phyloP scores from a whole-genome alignment of 2,113 vertebrate genomes.

The Pteruthius melanotis region DNA sequence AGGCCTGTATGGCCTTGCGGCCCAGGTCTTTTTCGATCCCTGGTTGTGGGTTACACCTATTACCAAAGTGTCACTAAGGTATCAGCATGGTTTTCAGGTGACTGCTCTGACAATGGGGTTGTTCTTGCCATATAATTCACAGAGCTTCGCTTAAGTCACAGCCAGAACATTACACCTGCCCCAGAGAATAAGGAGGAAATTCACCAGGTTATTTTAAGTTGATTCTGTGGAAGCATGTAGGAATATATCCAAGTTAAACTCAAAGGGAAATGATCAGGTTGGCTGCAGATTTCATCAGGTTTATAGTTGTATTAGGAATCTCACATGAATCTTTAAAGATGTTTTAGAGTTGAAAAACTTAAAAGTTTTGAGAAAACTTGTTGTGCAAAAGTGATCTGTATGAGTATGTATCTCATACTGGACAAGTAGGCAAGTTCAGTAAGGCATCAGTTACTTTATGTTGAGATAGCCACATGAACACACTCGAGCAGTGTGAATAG shows the following conservation, averaged over 20 bases:
- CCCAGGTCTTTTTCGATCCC: not conserved
- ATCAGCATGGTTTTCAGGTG: not conserved
- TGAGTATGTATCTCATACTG: not conserved
- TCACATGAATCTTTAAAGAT: not conserved
- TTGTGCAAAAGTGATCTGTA: not conserved
- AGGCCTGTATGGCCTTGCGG: not conserved
- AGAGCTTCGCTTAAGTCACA: not conserved
- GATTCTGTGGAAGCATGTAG: not conserved
- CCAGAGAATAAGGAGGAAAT: not conserved
- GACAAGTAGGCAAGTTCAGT: not conserved
- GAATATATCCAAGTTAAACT: not conserved
- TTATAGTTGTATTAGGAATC: not conserved
- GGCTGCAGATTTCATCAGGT: not conserved
- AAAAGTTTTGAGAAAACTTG: not conserved
- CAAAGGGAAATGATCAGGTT: not conserved
- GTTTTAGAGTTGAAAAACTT: not conserved
- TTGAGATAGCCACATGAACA: not conserved
- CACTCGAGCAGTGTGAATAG: not conserved
- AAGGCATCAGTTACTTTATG: not conserved
- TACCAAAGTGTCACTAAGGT: not conserved
- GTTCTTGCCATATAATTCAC: not conserved
- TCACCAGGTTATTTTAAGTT: conserved; percentile 23
- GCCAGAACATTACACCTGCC: not conserved
- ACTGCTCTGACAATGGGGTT: not conserved
- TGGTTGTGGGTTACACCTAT: not conserved